phyloP scores from a whole-genome alignment of 1,140 invertebrate species.

The Liolophura sinensis region DNA sequence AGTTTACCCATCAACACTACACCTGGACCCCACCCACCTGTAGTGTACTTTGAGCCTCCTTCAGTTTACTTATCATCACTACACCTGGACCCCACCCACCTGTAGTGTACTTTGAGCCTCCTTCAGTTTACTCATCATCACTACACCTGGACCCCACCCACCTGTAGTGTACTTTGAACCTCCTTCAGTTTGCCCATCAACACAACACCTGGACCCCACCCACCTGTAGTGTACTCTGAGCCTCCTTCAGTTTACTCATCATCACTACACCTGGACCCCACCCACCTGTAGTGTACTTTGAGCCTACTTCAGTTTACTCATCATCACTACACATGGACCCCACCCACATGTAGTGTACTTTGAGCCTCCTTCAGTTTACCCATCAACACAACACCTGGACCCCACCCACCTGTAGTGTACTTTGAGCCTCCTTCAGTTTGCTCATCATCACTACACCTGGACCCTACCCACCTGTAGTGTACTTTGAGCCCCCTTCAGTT shows the following conservation, averaged over 20 bases:
- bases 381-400: too few relatives aligned
- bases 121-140: slow-evolving; percentile 50
- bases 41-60: background rate
- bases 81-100: slow-evolving; percentile 20
- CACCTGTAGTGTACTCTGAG: slow-evolving; percentile 7
- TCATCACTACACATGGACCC: background rate
- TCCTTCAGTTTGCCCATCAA: slow-evolving; percentile 52
- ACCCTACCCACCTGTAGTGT: too few relatives aligned
- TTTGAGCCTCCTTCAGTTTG: too few relatives aligned
- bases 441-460: too few relatives aligned
- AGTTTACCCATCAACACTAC: background rate
- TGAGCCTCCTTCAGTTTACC: too few relatives aligned
- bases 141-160: slow-evolving; percentile 15
- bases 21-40: background rate
- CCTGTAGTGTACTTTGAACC: slow-evolving; percentile 49
- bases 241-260: slow-evolving; percentile 10
- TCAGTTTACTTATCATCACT: background rate
- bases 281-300: slow-evolving; percentile 6
- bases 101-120: slow-evolving; percentile 51
- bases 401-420: too few relatives aligned
- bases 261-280: background rate
- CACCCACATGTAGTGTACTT: too few relatives aligned
- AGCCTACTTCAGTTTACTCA: slow-evolving; percentile 8
- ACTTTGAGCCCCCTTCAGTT: too few relatives aligned
- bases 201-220: too few relatives aligned